Percentiles rank a stretch among this genome's conserved stretches.
Evolutionary conservation across 2,797 vertebrate species (phyloP).

Genomic region (Phylloscopus collybita): DNA sequence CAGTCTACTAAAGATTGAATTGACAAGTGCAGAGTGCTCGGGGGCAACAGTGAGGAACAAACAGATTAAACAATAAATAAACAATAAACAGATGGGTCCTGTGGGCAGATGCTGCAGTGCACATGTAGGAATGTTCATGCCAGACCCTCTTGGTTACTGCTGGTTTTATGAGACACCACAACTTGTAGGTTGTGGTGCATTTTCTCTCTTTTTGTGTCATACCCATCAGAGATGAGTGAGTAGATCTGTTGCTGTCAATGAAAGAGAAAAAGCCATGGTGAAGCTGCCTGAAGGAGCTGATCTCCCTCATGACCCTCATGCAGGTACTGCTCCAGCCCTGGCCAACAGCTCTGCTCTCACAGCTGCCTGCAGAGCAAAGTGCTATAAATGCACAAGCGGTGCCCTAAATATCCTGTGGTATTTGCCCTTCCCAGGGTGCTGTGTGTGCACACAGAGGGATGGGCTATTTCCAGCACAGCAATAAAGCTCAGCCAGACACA

Average conservation of each 20-base stretch:
- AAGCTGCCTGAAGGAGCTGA: background rate
- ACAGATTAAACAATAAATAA: background rate
- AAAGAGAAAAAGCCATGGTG: background rate
- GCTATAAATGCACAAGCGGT: background rate
- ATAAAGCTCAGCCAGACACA: background rate
- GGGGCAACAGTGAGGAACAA: background rate
- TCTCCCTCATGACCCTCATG: background rate
- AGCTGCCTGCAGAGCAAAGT: background rate
- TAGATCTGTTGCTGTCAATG: background rate
- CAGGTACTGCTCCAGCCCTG: background rate
- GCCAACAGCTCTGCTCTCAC: background rate
- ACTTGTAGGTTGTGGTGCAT: background rate
- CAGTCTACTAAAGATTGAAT: background rate
- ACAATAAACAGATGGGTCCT: background rate
- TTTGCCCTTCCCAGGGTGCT: background rate
- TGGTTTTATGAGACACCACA: background rate
- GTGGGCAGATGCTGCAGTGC: background rate
- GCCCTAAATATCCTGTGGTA: background rate
- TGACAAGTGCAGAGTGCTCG: background rate
- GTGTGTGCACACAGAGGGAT: background rate
- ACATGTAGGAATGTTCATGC: background rate
- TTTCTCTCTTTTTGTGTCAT: background rate
- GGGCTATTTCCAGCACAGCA: conserved; percentile 3
- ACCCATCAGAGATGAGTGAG: background rate
- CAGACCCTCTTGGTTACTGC: background rate